Base-by-base conservation (phyloP, 2,113 vertebrate genomes). In the Tragelaphus buxtoni region DNA sequence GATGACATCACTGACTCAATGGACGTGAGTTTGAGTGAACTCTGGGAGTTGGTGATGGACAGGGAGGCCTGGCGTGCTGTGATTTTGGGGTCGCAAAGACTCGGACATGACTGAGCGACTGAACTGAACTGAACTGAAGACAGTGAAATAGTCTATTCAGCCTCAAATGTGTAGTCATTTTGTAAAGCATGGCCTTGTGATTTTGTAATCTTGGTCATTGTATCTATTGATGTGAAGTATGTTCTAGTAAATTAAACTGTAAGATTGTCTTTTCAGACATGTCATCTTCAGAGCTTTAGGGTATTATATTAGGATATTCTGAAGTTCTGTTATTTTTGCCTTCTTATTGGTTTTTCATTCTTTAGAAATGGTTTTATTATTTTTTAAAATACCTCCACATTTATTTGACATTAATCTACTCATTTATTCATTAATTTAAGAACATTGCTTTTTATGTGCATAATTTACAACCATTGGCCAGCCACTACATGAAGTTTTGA, bases 231-330 rank as follows among this genome's bases (percentile, higher is more conserved):
- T 87, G 9, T 83, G 12, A 76, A 77, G 53, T 84, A 77, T 42
- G 9, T 90, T 89, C 86, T 85, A 42, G 20, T 86, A 90, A 88
- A 79, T 88, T 55, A 88, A 95, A 95, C 83, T 83, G 24, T 60
- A 72, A 30, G 42, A 17, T 3, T 83, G 4, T 93, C 39, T 96
- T 86, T 88, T 65, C 72, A 92, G 35, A 39, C 32, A 91, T 45
- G 1, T 81, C 42, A 14, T 63, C 30, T 55, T 94, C 91, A 81
- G 60, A 35, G 20, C 53, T 82, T 53, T 80, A 26, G n/a, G 6
- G 9, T 69, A 63, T 77, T 88, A 69, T 63, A 85, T 58, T 90
- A 79, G 26, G 82, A 32, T 87, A 74, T 84, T 89, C 61, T 79
- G 20, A 82, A 83, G 86, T 97, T 24, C 47, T 95, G 51, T 95